These are phyloP conservation scores for Gallinago jamesoni DNA, from an alignment of 2,113 vertebrate genomes.

Conservation along the genomic window DNA sequence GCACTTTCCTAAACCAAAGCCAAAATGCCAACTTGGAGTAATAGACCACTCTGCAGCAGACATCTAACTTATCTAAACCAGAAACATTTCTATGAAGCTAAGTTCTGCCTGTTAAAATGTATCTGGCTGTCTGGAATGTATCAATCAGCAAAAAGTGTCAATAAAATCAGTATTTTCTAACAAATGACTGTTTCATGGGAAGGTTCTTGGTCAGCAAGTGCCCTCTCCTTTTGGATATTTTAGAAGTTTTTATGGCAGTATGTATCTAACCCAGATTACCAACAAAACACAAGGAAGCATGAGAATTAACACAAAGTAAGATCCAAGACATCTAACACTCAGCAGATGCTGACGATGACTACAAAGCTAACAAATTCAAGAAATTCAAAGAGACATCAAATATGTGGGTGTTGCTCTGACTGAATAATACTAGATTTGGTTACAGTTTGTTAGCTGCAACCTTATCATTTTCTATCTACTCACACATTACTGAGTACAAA, in stretches of 20 bases:
- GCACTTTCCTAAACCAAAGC: neutral
- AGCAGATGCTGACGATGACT: neutral
- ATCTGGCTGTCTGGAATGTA: neutral
- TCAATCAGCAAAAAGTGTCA: neutral
- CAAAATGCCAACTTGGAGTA: neutral
- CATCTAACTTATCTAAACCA: accelerated
- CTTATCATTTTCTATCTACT: neutral
- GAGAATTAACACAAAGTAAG: neutral
- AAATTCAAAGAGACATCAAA: neutral
- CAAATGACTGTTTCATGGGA: neutral
- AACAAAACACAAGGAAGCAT: neutral
- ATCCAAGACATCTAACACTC: neutral
- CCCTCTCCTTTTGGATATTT: neutral
- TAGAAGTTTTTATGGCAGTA: neutral
- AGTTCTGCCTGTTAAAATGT: neutral
- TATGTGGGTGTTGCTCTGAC: neutral
- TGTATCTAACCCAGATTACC: neutral
- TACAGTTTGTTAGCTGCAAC: neutral
- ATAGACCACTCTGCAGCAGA: neutral
- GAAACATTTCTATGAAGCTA: neutral
- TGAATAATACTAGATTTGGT: neutral
- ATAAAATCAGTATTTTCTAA: neutral
- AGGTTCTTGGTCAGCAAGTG: neutral
- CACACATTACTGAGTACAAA: neutral
- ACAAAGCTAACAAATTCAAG: neutral